Evolutionary conservation across 2,797 vertebrate genomes (phyloP).

Genomic region (Sebastes hopkinsi): DNA sequence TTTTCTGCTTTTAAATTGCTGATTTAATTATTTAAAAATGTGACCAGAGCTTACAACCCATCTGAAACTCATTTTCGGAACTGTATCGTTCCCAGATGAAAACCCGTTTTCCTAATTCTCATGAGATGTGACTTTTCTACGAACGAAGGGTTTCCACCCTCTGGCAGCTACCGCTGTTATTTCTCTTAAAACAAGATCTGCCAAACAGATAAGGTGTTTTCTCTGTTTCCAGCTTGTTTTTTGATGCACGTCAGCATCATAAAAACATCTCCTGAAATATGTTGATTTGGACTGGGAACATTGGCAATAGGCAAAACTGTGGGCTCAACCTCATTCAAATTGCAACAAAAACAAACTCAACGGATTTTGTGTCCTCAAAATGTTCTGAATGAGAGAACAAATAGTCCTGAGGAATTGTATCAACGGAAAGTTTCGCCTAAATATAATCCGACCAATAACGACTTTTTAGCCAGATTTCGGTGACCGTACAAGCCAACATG

Average conservation of each 20-base stretch:
- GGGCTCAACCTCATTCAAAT: not conserved
- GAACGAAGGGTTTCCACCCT: conserved; percentile 13
- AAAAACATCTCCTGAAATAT: not conserved
- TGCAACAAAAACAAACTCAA: not conserved
- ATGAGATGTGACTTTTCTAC: conserved; percentile 33
- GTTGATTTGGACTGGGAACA: conserved; percentile 8
- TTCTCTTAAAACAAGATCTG: conserved; percentile 23
- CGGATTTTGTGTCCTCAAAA: not conserved
- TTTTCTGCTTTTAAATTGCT: conserved; percentile 14
- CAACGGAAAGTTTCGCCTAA: not conserved
- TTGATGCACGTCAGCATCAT: not conserved
- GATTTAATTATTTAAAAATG: conserved; percentile 16
- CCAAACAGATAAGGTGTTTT: conserved; percentile 33
- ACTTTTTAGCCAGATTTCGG: not conserved
- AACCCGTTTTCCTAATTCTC: conserved; percentile 26
- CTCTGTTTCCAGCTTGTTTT: conserved; percentile 31
- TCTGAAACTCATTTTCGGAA: conserved; percentile 45
- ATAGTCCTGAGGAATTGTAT: not conserved
- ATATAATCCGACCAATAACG: not conserved
- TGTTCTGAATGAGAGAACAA: not conserved
- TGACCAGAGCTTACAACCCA: conserved; percentile 4
- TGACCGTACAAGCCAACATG: not conserved
- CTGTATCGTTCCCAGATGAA: conserved; percentile 14
- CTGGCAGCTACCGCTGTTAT: conserved; percentile 10
- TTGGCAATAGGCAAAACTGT: not conserved